Percentiles rank a stretch among this genome's conserved stretches.
Conservation (phyloP, 2,888 invertebrate species). For the Agrochola circellaris region DNA sequence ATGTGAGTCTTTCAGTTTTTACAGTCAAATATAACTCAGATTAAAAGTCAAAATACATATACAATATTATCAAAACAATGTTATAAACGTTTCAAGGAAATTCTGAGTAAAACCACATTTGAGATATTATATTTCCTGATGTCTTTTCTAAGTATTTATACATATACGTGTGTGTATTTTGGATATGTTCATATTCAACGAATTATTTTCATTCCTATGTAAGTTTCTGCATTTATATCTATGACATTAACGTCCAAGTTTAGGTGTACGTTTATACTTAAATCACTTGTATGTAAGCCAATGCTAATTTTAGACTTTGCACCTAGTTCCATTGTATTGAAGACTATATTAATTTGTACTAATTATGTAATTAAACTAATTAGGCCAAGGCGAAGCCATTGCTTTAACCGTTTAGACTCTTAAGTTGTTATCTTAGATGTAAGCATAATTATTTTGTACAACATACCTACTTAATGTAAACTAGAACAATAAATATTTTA, state of each 20-base stretch:
- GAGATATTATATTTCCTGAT: not conserved
- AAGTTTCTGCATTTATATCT: conserved; percentile 53
- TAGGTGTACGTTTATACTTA: conserved; percentile 4
- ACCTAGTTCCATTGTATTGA: conserved; percentile 55
- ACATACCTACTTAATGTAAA: conserved; percentile 68
- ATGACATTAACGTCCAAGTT: conserved; percentile 15
- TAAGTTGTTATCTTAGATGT: conserved; percentile 65
- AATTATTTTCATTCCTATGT: conserved; percentile 14
- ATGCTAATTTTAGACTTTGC: conserved; percentile 39
- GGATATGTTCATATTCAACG: conserved; percentile 12
- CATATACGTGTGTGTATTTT: conserved; percentile 24
- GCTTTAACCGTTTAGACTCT: conserved; percentile 61
- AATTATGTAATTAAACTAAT: conserved; percentile 41
- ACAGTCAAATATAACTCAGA: not conserved
- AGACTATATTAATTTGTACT: conserved; percentile 46
- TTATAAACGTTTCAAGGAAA: not conserved
- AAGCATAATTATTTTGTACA: conserved; percentile 74
- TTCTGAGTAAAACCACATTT: not conserved
- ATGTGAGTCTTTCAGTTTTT: not conserved
- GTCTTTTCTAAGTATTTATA: not conserved
- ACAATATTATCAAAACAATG: not conserved
- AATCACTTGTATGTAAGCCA: conserved; percentile 44
- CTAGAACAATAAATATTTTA: conserved; percentile 70
- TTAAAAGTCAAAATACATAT: not conserved
- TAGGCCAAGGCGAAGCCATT: conserved; percentile 63